These are phyloP conservation scores for Acrocera orbiculus DNA, from an alignment of 2,888 invertebrate species.

Conservation along the genomic window DNA sequence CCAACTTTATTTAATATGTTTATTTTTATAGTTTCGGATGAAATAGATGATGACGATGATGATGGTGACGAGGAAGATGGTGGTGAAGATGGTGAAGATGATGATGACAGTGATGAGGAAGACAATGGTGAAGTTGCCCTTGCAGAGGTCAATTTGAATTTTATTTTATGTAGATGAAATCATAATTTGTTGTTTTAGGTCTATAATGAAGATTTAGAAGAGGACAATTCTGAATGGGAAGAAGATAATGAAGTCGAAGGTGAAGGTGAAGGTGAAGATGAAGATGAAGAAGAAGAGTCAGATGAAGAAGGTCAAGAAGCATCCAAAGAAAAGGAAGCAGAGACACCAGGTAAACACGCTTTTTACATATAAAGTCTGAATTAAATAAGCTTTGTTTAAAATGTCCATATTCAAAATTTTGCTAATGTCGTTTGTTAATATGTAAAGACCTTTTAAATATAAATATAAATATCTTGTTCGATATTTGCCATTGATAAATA, in stretches of 20 bases:
- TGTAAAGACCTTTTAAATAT: no score
- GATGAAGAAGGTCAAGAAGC: constrained; percentile 25
- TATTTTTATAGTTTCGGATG: constrained; percentile 17
- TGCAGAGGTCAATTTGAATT: constrained; percentile 20
- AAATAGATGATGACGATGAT: constrained; percentile 31
- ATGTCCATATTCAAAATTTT: not conserved
- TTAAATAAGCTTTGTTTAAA: not conserved
- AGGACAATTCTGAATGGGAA: constrained; percentile 47
- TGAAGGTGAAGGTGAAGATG: constrained; percentile 41
- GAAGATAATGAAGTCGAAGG: constrained; percentile 37
- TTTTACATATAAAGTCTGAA: no score
- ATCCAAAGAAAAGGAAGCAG: constrained; percentile 15
- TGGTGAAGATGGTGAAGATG: constrained; percentile 42
- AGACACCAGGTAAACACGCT: constrained; percentile 15
- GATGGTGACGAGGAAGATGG: constrained; percentile 32
- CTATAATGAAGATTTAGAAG: constrained; percentile 37
- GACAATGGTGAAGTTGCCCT: constrained; percentile 34
- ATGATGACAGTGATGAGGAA: constrained; percentile 43
- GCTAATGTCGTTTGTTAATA: no score
- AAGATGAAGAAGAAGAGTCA: constrained; percentile 34
- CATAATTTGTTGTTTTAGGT: constrained; percentile 14
- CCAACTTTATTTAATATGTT: no score
- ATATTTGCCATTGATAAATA: no score
- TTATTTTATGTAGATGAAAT: not conserved
- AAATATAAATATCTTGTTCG: no score